Evolutionary conservation across 2,888 invertebrate species (phyloP), one percentile per base, ranked within the genome.

Genomic region (Meta bourneti): DNA sequence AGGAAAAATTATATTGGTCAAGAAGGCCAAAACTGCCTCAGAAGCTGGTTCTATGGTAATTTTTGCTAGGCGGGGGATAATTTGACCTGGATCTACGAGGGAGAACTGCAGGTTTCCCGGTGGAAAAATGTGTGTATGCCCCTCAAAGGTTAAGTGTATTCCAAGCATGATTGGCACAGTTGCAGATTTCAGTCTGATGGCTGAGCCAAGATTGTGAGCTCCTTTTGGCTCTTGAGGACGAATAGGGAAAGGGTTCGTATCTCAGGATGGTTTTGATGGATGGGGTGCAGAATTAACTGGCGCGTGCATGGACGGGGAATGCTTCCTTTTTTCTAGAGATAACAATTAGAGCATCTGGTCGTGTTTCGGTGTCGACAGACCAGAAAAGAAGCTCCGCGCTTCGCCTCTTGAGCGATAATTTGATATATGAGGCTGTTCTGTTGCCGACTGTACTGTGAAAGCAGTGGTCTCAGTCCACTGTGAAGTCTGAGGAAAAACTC

Each of bases 301-400:
- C 85, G 85, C 69, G 85, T 51, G 83, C 54, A 71, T 82, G 82
- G 61, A 54, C 74, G 84, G 74, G 54, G 75, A 6, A n/a, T 13
- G 77, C 51, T 48, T 85, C 51, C 77, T 85, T 77, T 77, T 49
- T 34, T 48, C 77, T 74, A 9, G n/a, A 52, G 51, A 19, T 34
- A n/a, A 61, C 77, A 85, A 85, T 85, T 77, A 85, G 48, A 54
- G 77, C 83, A 84, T 84, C 74, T 84, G 74, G 83, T 74, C 74
- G 74, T 52, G 71, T 52, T 84, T 84, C 74, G 48, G 54, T 79
- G 79, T 54, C 54, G 54, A 75, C 74, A 16, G 34, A 20, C 11
- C n/a, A 16, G 16, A 16, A 16, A 7, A 16, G 16, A 16, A 61
- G 61, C 61, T 16, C 11, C 61, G 61, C 16, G 61, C 9, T 16